Base-by-base conservation (phyloP, 2,113 vertebrate genomes). In the Fukomys damarensis region DNA sequence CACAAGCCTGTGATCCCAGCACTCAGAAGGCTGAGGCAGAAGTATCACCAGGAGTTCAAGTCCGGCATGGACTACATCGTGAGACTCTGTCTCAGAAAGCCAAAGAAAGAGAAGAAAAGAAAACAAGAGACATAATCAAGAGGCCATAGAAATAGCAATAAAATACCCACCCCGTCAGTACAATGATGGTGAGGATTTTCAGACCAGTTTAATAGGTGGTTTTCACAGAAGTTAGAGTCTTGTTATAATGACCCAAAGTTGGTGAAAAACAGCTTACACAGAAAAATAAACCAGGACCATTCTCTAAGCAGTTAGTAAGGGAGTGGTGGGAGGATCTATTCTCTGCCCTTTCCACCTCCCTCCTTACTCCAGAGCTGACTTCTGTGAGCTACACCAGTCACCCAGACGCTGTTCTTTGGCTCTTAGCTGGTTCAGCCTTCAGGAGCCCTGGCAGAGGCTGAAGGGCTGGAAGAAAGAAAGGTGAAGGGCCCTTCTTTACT, bases 361-460 rank as follows among this genome's bases (percentile, higher is more conserved):
- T 74, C n/a, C 81, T 0, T 19, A 41, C 3, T 49, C n/a, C 30
- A 32, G 46, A 32, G 76, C 28, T 52, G 46, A 35, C 76, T 54
- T 32, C 74, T 19, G 3, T 3, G 13, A 22, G 9, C 30, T 0
- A 5, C 11, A n/a, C n/a, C n/a, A n/a, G 5, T 38, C 82, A 7
- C n/a, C 72, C 68, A 63, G 26, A 32, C 9, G 17, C 90, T 87
- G 6, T 46, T 72, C 43, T 63, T 63, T 61, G 88, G 61, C 41
- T 66, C 46, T 56, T 52, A 66, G 38, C 9, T 3, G 3, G 7
- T 72, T 65, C 49, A 79, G 30, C 58, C 76, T 7, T 0, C 38
- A 20, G 81, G 32, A 86, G 86, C 24, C 41, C 89, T 35, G 19
- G 16, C 49, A 41, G 66, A 28, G 82, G 41, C 24, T 10, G 4